Conservation (phyloP, 1,140 invertebrate species). For the Medauroidea extradentata region DNA sequence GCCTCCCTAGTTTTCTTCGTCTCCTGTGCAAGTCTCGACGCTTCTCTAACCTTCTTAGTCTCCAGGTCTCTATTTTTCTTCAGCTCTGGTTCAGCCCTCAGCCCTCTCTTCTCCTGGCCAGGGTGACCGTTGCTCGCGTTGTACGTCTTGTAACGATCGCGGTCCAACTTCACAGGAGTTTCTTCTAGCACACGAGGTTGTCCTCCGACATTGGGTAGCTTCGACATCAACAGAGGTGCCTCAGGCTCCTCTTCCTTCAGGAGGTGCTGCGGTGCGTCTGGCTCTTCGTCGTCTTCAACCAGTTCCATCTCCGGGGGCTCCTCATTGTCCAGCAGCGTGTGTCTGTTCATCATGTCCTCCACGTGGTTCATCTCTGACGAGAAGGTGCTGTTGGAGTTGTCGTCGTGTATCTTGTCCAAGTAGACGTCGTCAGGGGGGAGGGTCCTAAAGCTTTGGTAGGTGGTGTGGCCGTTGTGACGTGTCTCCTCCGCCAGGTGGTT, state of each 20-base stretch:
- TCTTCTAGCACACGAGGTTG: no score
- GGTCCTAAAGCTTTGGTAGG: no score
- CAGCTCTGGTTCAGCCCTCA: not conserved
- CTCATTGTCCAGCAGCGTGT: not conserved
- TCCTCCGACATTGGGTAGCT: not conserved
- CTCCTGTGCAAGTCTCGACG: not conserved
- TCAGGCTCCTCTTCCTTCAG: not conserved
- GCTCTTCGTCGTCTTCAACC: no score
- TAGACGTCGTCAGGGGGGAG: no score
- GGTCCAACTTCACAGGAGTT: no score
- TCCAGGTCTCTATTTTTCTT: not conserved
- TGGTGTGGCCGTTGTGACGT: not conserved
- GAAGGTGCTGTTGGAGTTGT: no score
- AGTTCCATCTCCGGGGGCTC: not conserved
- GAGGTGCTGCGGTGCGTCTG: no score
- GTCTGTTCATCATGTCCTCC: no score
- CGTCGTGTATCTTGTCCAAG: no score
- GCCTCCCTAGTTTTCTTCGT: not conserved
- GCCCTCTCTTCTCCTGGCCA: not conserved
- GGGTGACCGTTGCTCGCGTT: not conserved
- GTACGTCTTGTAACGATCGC: constrained; percentile 3
- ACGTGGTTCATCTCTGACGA: no score
- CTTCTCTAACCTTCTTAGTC: not conserved
- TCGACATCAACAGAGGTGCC: not conserved
- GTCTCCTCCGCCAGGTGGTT: not conserved